phyloP scores from a whole-genome alignment of 2,888 invertebrate species.

The Drosophila kanekoi region DNA sequence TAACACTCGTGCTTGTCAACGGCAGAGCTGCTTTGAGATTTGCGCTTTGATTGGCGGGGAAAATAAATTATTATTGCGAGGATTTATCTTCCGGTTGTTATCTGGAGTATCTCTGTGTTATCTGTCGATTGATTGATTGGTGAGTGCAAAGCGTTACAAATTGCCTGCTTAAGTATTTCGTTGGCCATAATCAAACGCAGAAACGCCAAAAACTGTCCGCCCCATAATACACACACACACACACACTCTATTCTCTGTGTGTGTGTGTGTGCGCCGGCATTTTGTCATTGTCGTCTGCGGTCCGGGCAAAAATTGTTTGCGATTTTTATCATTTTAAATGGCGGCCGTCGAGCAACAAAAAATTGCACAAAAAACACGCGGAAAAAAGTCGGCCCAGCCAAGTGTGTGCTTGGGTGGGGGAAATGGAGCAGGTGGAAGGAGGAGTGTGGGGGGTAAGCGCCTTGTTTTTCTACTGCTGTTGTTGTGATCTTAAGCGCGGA shows the following conservation, averaged over 20 bases:
- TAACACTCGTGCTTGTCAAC: constrained; percentile 1
- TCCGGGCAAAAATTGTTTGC: constrained; percentile 66
- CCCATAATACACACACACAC: not conserved
- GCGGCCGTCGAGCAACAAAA: constrained; percentile 53
- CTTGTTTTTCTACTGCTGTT: constrained; percentile 47
- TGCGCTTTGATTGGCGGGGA: constrained; percentile 1
- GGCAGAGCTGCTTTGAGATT: constrained; percentile 5
- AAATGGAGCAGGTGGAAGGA: not conserved
- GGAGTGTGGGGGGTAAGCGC: constrained; percentile 29
- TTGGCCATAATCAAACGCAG: constrained; percentile 19
- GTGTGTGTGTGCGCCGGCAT: constrained; percentile 35
- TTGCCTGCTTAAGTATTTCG: constrained; percentile 51
- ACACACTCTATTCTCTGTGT: not conserved
- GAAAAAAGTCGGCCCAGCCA: constrained; percentile 34
- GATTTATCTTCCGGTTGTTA: constrained; percentile 21
- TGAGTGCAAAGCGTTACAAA: constrained; percentile 52
- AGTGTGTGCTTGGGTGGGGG: constrained; percentile 13
- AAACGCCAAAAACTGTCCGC: constrained; percentile 22
- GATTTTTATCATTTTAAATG: constrained; percentile 76
- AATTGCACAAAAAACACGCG: not conserved
- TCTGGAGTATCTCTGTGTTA: constrained; percentile 28
- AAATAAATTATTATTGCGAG: constrained; percentile 15
- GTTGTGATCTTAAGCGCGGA: constrained; percentile 65
- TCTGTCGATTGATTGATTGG: constrained; percentile 57
- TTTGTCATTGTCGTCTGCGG: constrained; percentile 52